Evolutionary conservation across 2,797 vertebrate species (phyloP), one percentile per base, ranked within the genome.

Genomic region (Salmo trutta): DNA sequence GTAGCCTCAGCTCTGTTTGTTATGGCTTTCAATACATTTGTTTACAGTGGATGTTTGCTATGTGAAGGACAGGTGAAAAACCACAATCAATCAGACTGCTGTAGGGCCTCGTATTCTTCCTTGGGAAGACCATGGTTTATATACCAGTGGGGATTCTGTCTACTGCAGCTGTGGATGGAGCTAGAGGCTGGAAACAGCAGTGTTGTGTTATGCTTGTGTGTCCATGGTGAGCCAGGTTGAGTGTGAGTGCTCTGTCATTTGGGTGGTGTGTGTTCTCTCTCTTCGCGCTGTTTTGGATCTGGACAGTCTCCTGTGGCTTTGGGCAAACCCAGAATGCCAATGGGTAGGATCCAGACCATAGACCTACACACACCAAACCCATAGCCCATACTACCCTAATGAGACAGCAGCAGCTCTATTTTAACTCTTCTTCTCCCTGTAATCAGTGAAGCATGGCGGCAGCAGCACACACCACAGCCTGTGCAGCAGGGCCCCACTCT

Each of bases 381-480:
- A 62, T 64, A 27, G 79, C 79, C 83, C 82, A 62, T 59, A 79
- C 66, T 16, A 51, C 75, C 7, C 86, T 88, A 88, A 88, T 89
- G 86, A 90, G 83, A 82, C 77, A 53, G 82, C 69, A 73, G 83
- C 69, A 75, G 83, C 85, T 77, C 17, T 77, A 66, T 82, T 88
- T 75, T 86, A 77, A 81, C 81, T 80, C 75, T 67, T 54, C 65
- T 75, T 68, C 75, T 84, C 86, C 82, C 85, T 92, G 69, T 93
- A 92, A 91, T 93, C 83, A 88, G 74, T 64, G 81, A 27, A 36
- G 76, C 71, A 79, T 82, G 83, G 86, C 77, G 82, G 83, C 83
- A 81, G 83, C 83, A 79, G 68, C 72, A 0, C 79, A 31, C 74
- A 81, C 86, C 82, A 36, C 85, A 82, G 77, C 79, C 0, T 19